These are phyloP conservation scores for Rhea pennata DNA, from an alignment of 2,113 vertebrate species.

Conservation along the genomic window DNA sequence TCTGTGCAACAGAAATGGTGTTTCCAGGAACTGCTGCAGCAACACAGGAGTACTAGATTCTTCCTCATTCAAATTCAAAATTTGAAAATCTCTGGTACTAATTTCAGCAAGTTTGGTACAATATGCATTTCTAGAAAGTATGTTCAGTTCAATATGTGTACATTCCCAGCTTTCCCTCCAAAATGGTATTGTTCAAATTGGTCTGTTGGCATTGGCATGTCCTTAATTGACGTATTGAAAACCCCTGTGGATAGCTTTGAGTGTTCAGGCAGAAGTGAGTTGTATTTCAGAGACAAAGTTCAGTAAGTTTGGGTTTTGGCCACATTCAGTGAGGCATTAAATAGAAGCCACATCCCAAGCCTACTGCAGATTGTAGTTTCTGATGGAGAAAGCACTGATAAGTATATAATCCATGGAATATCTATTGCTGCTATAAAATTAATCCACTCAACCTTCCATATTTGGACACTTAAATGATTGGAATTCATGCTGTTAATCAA, in stretches of 20 bases:
- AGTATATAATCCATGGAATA: background rate
- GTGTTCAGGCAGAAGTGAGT: background rate
- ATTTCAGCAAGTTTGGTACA: background rate
- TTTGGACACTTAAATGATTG: background rate
- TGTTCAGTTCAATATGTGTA: background rate
- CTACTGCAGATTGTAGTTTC: background rate
- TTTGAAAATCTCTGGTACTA: background rate
- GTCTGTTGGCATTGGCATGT: background rate
- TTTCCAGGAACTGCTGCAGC: background rate
- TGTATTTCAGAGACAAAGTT: background rate
- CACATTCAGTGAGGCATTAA: background rate
- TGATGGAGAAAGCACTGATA: conserved; percentile 12
- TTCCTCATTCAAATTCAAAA: background rate
- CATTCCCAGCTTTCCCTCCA: background rate
- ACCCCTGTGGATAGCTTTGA: background rate
- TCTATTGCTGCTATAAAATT: background rate
- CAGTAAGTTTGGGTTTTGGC: background rate
- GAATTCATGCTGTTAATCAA: background rate
- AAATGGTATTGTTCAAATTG: background rate
- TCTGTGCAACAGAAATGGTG: background rate
- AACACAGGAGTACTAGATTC: too few species aligned
- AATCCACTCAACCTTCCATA: background rate
- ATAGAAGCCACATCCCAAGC: background rate
- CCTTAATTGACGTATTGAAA: background rate
- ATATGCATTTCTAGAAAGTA: background rate